Evolutionary conservation across 2,797 vertebrate genomes (phyloP), one percentile per base, ranked within the genome.

Genomic region (Amblyopsis hoosieri): DNA sequence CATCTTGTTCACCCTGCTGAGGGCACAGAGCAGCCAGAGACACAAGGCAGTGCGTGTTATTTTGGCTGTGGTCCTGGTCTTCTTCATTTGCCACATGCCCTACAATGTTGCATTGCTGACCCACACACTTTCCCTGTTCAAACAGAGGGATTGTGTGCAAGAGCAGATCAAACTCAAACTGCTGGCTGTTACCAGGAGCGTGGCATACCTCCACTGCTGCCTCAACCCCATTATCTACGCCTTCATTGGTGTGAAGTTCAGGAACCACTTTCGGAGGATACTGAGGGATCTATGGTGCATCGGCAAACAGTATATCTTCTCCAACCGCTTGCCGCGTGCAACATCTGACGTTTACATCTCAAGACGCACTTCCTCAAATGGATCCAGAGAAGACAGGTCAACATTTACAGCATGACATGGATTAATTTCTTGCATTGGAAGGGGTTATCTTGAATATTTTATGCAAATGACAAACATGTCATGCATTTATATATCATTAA

Each of bases 201-300:
- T 97, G 31, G 96, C 97, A 0, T 99, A 96, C 85, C 91, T 98
- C 48, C 97, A 95, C 78, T 97, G 96, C 75, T 97, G 97, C 3
- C 82, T 98, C 60, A 98, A 99, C 62, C 96, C 97, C 0, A 74
- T 97, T 60, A 93, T 99, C 15, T 99, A 99, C 0, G 97, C 96
- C 0, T 99, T 99, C 67, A 77, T 97, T 0, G 97, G 96, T 2
- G 94, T 96, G 51, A 96, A 94, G 79, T 99, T 99, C 77, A 89
- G 96, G 64, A 94, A 70, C 82, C 93, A 96, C 81, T 97, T 99
- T 69, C 59, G 64, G 54, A 94, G 94, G 77, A 91, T 97, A 47
- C 62, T 94, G 57, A 74, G 79, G 61, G 93, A 94, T 23, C 4
- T 95, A 0, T 94, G 94, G 92, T 96, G 95, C 54, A 66, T 89